phyloP scores from a whole-genome alignment of 2,888 invertebrate species.

The Dascillus cervinus region DNA sequence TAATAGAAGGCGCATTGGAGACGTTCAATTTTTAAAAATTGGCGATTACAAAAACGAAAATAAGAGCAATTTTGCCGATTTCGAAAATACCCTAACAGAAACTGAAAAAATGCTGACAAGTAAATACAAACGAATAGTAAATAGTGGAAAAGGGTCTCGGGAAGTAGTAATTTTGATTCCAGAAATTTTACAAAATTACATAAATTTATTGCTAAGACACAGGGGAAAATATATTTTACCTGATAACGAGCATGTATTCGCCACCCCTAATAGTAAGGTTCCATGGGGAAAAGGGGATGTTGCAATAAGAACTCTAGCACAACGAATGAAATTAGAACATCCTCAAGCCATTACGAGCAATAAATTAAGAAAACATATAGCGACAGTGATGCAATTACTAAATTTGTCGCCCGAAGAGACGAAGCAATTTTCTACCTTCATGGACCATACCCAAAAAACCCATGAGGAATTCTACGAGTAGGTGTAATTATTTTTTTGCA shows the following conservation, averaged over 20 bases:
- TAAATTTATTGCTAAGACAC: conserved; percentile 18
- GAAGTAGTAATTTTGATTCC: conserved; percentile 27
- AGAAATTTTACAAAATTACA: conserved; percentile 17
- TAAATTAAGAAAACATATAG: conserved; percentile 24
- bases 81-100: conserved; percentile 10
- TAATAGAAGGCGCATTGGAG: conserved; percentile 15
- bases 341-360: conserved; percentile 21
- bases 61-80: conserved; percentile 9
- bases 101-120: conserved; percentile 16
- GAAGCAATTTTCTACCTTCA: conserved; percentile 16
- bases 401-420: conserved; percentile 15
- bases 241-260: conserved; percentile 25
- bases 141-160: conserved; percentile 24
- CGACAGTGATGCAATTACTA: conserved; percentile 22
- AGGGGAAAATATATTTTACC: conserved; percentile 20
- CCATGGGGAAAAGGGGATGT: conserved; percentile 25
- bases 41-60: conserved; percentile 9
- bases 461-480: conserved; percentile 17
- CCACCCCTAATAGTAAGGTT: conserved; percentile 18
- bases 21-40: conserved; percentile 17
- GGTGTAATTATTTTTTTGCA: conserved; percentile 2
- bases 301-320: conserved; percentile 19
- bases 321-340: conserved; percentile 19
- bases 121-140: conserved; percentile 24
- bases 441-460: conserved; percentile 13